A percentile compares a stretch with the other conserved stretches of the same genome.
These are phyloP conservation scores for Terrapene triunguis DNA, from an alignment of 2,113 vertebrate genomes.

Conservation along the genomic window DNA sequence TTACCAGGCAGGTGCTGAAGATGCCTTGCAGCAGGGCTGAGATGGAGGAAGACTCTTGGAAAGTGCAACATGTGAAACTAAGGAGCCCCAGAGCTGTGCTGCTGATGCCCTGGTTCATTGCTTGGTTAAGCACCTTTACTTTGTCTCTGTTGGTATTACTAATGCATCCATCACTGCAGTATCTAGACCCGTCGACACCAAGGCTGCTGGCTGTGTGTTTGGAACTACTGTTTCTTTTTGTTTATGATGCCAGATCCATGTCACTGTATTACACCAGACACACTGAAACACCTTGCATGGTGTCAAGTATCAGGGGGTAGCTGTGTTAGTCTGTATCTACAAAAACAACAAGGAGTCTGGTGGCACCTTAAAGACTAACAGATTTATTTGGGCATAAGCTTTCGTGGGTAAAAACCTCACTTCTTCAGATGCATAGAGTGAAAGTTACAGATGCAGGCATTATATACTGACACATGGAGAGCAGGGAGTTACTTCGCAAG, in stretches of 20 bases:
- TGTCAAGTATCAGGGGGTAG: no score
- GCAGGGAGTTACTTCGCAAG: no score
- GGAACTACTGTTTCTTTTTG: not conserved
- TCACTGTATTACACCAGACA: accelerated
- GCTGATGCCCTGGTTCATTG: not conserved
- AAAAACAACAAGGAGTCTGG: no score
- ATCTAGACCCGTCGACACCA: not conserved
- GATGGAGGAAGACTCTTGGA: not conserved
- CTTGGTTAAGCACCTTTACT: not conserved
- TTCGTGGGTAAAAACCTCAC: no score
- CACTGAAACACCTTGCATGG: not conserved
- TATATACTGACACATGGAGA: no score
- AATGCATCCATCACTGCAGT: not conserved
- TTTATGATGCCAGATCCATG: accelerated
- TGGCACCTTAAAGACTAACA: no score
- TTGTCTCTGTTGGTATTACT: not conserved
- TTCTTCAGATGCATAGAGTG: no score
- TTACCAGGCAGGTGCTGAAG: not conserved
- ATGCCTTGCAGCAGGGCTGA: no score
- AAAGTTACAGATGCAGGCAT: no score
- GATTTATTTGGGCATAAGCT: no score
- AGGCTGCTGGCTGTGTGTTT: accelerated
- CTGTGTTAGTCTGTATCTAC: no score
- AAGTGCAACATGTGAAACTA: not conserved
- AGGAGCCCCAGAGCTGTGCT: not conserved